Percentiles rank a stretch among this genome's conserved stretches.
Evolutionary conservation across 2,888 invertebrate species (phyloP).

Genomic region (Andrena flavipes): DNA sequence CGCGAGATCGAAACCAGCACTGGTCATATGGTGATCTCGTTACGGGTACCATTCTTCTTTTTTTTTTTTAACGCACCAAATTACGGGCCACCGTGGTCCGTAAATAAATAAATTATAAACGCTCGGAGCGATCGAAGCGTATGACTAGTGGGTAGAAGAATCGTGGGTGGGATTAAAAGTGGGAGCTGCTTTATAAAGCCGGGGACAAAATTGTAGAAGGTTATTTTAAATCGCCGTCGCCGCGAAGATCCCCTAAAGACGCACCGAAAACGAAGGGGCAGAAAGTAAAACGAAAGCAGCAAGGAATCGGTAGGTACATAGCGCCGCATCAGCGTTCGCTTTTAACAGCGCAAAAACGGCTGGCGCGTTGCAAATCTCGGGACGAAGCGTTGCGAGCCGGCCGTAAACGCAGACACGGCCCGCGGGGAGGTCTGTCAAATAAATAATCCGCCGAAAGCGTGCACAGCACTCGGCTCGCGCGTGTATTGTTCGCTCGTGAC

Average conservation of each 20-base stretch:
- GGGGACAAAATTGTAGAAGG: no score
- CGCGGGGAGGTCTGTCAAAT: constrained; percentile 71
- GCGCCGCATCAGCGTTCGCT: background rate
- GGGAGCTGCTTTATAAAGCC: no score
- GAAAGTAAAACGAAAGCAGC: constrained; percentile 6
- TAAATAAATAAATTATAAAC: constrained; percentile 30
- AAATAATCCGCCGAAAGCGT: constrained; percentile 73
- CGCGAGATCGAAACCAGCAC: no score
- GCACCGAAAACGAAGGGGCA: background rate
- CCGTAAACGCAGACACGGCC: constrained; percentile 66
- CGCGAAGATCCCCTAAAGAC: background rate
- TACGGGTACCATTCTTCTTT: constrained; percentile 19
- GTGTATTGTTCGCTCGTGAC: constrained; percentile 64
- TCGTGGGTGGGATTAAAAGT: no score
- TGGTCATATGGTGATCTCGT: constrained; percentile 5
- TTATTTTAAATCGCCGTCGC: no score
- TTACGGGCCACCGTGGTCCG: constrained; percentile 3
- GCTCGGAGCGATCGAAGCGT: no score
- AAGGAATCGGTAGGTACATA: constrained; percentile 21
- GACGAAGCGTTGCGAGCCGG: constrained; percentile 34
- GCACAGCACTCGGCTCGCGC: constrained; percentile 16
- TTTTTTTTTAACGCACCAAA: constrained; percentile 15
- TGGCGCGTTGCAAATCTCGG: constrained; percentile 28
- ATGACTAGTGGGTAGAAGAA: no score
- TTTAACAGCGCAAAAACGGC: constrained; percentile 8